Conservation (phyloP, 2,797 vertebrate species). For the Periophthalmus magnuspinnatus region DNA sequence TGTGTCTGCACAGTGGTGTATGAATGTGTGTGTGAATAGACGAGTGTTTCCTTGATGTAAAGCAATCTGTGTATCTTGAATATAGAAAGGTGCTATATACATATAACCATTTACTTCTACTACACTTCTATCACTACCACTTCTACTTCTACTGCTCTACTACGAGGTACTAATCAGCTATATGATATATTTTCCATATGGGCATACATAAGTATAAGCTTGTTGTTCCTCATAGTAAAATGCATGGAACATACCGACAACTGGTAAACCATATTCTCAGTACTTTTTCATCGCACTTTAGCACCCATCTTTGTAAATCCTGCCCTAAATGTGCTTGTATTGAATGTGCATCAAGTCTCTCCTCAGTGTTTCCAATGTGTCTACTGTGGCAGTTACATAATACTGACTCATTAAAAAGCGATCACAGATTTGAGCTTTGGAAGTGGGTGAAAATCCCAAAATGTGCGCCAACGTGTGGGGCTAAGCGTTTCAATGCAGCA, state of each 20-base stretch:
- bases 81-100: no score
- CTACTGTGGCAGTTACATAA: conserved; percentile 29
- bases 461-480: conserved; percentile 26
- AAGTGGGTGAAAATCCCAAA: conserved; percentile 42
- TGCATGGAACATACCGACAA: not conserved
- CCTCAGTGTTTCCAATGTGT: not conserved
- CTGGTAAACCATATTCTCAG: not conserved
- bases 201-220: not conserved
- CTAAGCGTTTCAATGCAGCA: conserved; percentile 18
- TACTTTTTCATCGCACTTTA: not conserved
- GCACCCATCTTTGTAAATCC: not conserved
- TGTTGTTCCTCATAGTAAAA: not conserved
- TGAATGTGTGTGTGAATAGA: no score
- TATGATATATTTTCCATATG: no score
- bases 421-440: conserved; percentile 33
- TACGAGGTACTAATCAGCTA: no score
- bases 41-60: no score
- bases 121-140: no score
- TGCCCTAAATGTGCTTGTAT: not conserved
- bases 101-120: no score
- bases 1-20: no score
- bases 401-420: conserved; percentile 45
- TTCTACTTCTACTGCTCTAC: no score
- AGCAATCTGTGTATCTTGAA: no score
- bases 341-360: not conserved